Evolutionary conservation across 2,888 invertebrate genomes (phyloP), one percentile per base, ranked within the genome.

Genomic region (Cylloceria caligata): DNA sequence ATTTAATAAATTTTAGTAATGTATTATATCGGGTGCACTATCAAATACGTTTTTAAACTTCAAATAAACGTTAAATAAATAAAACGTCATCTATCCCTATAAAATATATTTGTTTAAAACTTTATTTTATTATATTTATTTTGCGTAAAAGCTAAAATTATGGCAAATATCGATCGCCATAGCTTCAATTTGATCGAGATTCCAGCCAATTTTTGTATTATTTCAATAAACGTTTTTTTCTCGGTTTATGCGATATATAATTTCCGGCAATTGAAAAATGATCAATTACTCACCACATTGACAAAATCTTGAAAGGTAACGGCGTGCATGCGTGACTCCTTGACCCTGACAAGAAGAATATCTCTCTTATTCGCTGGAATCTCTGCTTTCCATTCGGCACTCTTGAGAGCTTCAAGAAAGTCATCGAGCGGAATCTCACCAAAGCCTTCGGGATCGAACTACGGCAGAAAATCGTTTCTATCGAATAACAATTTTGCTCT

Each of bases 291-390:
- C 92, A 98, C 98, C 96, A 98, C 97, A 94, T 98, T 98, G 87
- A 98, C 97, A 93, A 98, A 98, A 92, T 98, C 97, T 94, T 98
- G 98, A 93, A 97, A 98, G 47, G 98, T 97, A 88, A 98, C 97
- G 80, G 97, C 97, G 80, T 96, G 95, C 87, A 88, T 88, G 34
- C 86, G 88, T 16, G 88, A 88, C 79, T 92, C 91, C 67, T 91
- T 92, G 7, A 89, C 90, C 62, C 91, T 87, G 19, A 87, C 82
- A 36, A 89, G 81, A 80, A 93, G 93, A 87, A 96, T 95, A 93
- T 96, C 96, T 87, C 96, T 94, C 93, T 97, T 97, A 89, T 96
- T 96, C 83, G 95, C 94, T 87, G 96, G 95, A 91, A 97, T 95
- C 93, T 96, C 96, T 85, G 95, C 94, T 90, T 95, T 94, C 93